These are phyloP conservation scores for Microcebus jonahi DNA, from an alignment of 2,113 vertebrate genomes.

Conservation along the genomic window DNA sequence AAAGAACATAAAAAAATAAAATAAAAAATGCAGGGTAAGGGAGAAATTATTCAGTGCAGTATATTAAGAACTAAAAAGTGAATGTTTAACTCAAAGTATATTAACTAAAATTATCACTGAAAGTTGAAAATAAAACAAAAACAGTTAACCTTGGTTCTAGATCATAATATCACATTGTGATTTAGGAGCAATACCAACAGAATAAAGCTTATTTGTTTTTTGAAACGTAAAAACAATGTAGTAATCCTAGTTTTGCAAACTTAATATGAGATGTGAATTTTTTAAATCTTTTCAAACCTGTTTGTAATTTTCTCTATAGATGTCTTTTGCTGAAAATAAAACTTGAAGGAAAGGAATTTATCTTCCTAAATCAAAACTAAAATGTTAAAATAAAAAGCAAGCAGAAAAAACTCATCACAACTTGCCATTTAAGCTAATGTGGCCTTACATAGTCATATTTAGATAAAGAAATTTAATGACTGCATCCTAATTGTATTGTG, in stretches of 20 bases:
- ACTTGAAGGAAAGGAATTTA: neutral
- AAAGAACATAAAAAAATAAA: neutral
- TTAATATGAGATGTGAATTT: constrained; percentile 38
- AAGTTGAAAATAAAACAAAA: constrained; percentile 81
- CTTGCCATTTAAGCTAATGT: neutral
- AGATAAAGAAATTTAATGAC: constrained; percentile 11
- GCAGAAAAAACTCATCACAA: neutral
- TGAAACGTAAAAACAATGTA: constrained; percentile 80
- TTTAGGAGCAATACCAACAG: constrained; percentile 79
- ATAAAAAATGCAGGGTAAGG: neutral
- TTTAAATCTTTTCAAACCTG: neutral
- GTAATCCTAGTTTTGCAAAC: constrained; percentile 65
- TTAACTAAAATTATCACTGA: constrained; percentile 81
- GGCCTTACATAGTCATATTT: constrained; percentile 4
- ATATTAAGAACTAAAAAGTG: constrained; percentile 78
- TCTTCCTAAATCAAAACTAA: constrained; percentile 14
- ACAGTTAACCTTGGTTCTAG: constrained; percentile 79
- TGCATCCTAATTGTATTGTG: neutral
- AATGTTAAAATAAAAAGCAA: constrained; percentile 16
- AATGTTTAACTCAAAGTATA: constrained; percentile 80
- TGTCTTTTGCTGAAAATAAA: neutral
- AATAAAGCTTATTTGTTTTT: constrained; percentile 82
- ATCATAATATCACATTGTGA: constrained; percentile 80
- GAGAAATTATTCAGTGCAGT: constrained; percentile 45
- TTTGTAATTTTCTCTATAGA: neutral